Evolutionary conservation across 1,140 invertebrate genomes (phyloP).

Genomic region (Apis florea): DNA sequence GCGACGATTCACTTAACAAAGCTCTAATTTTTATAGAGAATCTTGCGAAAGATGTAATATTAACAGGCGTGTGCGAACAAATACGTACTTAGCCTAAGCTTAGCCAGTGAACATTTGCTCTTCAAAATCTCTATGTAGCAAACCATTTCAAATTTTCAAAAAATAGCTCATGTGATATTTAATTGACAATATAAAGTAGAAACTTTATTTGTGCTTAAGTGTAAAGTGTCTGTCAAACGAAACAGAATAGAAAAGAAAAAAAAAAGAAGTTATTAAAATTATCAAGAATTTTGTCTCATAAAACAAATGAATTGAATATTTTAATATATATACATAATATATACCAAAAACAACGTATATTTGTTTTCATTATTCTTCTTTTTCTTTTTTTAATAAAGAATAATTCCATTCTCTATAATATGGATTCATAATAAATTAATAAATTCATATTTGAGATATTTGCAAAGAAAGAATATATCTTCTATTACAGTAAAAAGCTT

Average conservation of each 20-base stretch:
- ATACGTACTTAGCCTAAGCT: conserved; percentile 78
- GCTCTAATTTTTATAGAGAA: no score
- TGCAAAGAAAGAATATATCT: neutral
- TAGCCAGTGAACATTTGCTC: conserved; percentile 76
- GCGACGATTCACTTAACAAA: conserved; percentile 17
- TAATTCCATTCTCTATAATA: neutral
- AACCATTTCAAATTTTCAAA: neutral
- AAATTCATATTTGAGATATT: neutral
- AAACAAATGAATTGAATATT: neutral
- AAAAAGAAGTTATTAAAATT: neutral
- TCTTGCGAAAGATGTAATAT: neutral
- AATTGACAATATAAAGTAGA: no score
- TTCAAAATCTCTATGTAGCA: conserved; percentile 43
- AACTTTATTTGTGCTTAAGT: neutral
- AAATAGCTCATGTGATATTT: no score
- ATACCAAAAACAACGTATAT: neutral
- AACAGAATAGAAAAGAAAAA: neutral
- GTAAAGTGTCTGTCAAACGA: neutral
- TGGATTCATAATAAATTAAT: neutral
- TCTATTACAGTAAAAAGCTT: neutral
- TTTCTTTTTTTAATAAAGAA: neutral
- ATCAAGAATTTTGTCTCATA: neutral
- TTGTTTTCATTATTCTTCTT: neutral
- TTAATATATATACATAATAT: neutral
- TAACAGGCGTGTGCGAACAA: conserved; percentile 73